Base-by-base conservation (phyloP, 1,140 invertebrate species). In the Calliphora vicina region DNA sequence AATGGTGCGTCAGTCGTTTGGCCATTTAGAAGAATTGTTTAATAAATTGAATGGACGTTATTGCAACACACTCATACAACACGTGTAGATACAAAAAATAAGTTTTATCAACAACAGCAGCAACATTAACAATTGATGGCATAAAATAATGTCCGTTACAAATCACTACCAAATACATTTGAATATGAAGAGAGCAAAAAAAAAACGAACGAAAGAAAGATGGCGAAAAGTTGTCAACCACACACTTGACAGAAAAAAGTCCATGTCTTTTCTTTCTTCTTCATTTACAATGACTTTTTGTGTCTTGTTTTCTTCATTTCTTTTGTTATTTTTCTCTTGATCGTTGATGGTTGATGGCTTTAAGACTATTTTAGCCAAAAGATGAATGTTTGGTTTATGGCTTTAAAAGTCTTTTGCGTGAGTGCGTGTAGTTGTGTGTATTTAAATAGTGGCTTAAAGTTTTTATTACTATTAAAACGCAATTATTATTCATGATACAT, bases 401-500 rank as follows among this genome's bases (percentile, higher is more conserved):
- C 61, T 23, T 67, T 57, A 57, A 67, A 25, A 23, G 61, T 67
- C 61, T 67, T 57, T 17, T 17, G 9, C 61, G 20, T 67, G 50
- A 15, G 15, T 57, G 50, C 12, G 50, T 57, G 50, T 15, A n/a
- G n/a, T n/a, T n/a, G 50, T 57, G n/a, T 57, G 17, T 57, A 15
- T 57, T 57, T 17, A n/a, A 17, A 67, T 67, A 67, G 61, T 67
- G 61, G 6, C 25, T 67, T 67, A 67, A 67, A 23, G 61, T 67
- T 78, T 74, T 78, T 78, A 78, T 43, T 35, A 78, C 74, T 35
- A 25, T 78, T 78, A 43, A 78, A 78, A 25, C 17, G 74, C 42
- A 78, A 78, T 78, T 78, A 43, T 78, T 78, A 78, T 78, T 78
- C 74, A 20, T 23, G n/a, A 25, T 67, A 20, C 35, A 78, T 45